Evolutionary conservation across 1,140 invertebrate species (phyloP).

Genomic region (Contarinia nasturtii): DNA sequence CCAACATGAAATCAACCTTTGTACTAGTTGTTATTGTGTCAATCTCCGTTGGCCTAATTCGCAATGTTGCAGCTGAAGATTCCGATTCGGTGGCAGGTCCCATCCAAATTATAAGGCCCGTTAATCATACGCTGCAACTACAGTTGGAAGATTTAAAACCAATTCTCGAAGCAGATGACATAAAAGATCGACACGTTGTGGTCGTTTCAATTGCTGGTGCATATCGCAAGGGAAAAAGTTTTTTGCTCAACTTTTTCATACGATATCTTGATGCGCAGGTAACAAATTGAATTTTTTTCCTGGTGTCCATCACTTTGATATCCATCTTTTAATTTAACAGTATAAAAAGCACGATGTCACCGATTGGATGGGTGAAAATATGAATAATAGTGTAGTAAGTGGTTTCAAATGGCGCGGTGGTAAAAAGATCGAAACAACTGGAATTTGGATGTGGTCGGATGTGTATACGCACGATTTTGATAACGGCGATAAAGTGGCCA

Average conservation of each 20-base stretch:
- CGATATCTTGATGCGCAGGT: conserved; percentile 57
- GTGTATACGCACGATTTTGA: conserved; percentile 62
- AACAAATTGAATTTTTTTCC: background rate
- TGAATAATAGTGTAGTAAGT: conserved; percentile 20
- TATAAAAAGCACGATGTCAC: background rate
- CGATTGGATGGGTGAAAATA: background rate
- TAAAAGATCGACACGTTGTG: conserved; percentile 53
- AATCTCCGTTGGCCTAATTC: too few relatives aligned
- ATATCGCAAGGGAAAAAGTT: conserved; percentile 95
- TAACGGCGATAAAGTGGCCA: conserved; percentile 63
- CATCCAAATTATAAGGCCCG: too few relatives aligned
- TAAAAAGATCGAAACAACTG: conserved; percentile 84
- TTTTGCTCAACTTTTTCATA: conserved; percentile 86
- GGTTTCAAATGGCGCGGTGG: conserved; percentile 89
- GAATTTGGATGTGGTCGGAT: conserved; percentile 90
- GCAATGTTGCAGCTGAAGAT: too few relatives aligned
- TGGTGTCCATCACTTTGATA: too few relatives aligned
- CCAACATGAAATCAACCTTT: too few relatives aligned
- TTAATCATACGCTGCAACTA: conserved; percentile 79
- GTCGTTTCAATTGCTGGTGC: conserved; percentile 92
- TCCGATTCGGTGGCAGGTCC: too few relatives aligned
- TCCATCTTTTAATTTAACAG: conserved; percentile 32
- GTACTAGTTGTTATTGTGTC: too few relatives aligned
- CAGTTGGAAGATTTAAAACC: conserved; percentile 71
- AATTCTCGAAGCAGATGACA: conserved; percentile 59